A percentile compares a stretch with the other conserved stretches of the same genome.
These are phyloP conservation scores for Dolichopus griseipennis DNA, from an alignment of 2,888 invertebrate species.

Conservation along the genomic window DNA sequence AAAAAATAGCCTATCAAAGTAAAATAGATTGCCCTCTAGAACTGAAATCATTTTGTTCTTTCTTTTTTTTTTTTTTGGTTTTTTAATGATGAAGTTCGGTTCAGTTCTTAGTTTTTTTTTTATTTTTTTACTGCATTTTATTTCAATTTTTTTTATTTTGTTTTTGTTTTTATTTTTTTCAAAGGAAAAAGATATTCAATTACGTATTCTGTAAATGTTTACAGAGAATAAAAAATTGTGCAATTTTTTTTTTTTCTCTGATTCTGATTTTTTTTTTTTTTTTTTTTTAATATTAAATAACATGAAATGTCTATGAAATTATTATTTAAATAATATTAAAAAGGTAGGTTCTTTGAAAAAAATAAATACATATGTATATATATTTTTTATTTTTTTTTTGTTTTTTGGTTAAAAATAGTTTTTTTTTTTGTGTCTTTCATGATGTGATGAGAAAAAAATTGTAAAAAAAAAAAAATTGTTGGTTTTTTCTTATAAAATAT, in stretches of 20 bases:
- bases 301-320: constrained; percentile 3
- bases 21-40: no score
- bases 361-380: no score
- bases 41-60: no score
- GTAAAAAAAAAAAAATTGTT: no score
- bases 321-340: neutral
- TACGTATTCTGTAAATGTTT: constrained; percentile 4
- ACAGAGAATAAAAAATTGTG: neutral
- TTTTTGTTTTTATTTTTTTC: neutral
- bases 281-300: constrained; percentile 1
- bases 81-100: no score
- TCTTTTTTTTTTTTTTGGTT: no score
- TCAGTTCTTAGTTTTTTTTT: neutral
- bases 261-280: neutral
- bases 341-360: neutral
- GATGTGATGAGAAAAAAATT: no score
- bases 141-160: neutral
- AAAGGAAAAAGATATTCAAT: neutral
- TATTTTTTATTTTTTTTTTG: no score
- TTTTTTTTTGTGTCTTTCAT: no score
- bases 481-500: no score
- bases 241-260: neutral
- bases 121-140: neutral
- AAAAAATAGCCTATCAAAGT: no score
- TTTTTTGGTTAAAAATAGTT: no score